Conservation (phyloP, 2,797 vertebrate genomes). For the Crenichthys baileyi region DNA sequence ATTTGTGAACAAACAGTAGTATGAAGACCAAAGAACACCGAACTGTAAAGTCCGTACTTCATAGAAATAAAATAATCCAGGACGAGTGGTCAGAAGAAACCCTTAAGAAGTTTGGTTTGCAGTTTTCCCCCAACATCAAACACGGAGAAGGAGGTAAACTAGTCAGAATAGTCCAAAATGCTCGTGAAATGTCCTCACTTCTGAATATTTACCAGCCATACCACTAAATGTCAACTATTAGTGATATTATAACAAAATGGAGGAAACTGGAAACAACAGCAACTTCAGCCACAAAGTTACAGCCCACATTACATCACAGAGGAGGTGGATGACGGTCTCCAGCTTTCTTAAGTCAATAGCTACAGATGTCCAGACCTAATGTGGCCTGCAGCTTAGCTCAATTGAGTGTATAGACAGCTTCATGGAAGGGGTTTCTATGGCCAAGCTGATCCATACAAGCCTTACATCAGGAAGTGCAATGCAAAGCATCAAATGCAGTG, state of each 20-base stretch:
- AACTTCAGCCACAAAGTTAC: background rate
- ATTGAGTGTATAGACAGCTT: too few species aligned
- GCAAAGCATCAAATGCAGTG: background rate
- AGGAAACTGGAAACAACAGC: background rate
- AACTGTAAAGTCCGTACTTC: background rate
- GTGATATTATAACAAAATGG: background rate
- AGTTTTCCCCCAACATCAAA: too few species aligned
- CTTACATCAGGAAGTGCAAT: background rate
- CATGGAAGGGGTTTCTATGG: too few species aligned
- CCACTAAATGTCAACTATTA: background rate
- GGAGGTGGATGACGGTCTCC: background rate
- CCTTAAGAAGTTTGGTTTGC: too few species aligned
- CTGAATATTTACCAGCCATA: background rate
- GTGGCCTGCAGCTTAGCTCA: too few species aligned
- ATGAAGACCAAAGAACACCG: background rate
- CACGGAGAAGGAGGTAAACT: too few species aligned
- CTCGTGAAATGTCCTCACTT: background rate
- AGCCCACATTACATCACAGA: background rate
- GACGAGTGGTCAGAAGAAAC: too few species aligned
- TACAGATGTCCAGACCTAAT: too few species aligned
- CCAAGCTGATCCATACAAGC: background rate
- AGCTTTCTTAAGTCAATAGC: background rate
- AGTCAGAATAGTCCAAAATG: too few species aligned
- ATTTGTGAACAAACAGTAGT: background rate
- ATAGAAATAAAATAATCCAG: too few species aligned